phyloP scores from a whole-genome alignment of 37 sponge, comb jelly and placozoan genomes.

The Agelas oroides region DNA sequence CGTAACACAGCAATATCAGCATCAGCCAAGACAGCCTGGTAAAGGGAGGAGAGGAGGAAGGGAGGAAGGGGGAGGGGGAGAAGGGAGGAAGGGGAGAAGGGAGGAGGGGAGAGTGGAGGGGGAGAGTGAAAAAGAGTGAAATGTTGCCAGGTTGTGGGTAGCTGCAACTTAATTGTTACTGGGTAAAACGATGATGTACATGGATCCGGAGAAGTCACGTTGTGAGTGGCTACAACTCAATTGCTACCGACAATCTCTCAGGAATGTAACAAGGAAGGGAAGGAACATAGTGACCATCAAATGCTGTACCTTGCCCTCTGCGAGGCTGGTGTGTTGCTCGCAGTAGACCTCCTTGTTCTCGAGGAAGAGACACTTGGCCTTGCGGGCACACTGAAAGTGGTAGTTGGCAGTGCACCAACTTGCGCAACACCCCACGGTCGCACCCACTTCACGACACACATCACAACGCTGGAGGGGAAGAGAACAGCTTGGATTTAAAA shows the following conservation, averaged over 20 bases:
- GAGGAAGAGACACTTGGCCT: constrained; percentile 70
- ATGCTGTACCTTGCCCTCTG: constrained; percentile 11
- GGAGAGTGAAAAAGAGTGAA: too few species aligned
- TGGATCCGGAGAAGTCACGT: too few species aligned
- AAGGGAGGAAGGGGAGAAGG: too few species aligned
- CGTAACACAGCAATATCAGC: constrained; percentile 29
- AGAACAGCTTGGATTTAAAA: too few species aligned
- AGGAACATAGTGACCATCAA: too few species aligned
- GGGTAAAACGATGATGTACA: too few species aligned
- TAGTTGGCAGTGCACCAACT: constrained; percentile 71
- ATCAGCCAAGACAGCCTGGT: constrained; percentile 13
- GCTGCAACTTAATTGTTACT: too few species aligned
- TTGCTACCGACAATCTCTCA: too few species aligned
- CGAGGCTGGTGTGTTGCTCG: constrained; percentile 21
- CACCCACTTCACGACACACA: constrained; percentile 62
- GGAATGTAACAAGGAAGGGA: too few species aligned
- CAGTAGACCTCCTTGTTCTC: constrained; percentile 75
- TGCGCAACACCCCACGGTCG: constrained; percentile 95
- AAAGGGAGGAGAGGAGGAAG: not conserved
- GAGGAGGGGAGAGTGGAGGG: not conserved
- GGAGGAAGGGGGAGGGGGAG: not conserved
- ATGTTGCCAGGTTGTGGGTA: too few species aligned
- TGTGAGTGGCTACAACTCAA: too few species aligned
- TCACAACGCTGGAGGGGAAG: constrained; percentile 63
- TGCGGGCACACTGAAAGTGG: constrained; percentile 89